Percentiles rank a stretch among this genome's conserved stretches.
phyloP scores from a whole-genome alignment of 1,140 invertebrate species.

The Neocloeon triangulifer region DNA sequence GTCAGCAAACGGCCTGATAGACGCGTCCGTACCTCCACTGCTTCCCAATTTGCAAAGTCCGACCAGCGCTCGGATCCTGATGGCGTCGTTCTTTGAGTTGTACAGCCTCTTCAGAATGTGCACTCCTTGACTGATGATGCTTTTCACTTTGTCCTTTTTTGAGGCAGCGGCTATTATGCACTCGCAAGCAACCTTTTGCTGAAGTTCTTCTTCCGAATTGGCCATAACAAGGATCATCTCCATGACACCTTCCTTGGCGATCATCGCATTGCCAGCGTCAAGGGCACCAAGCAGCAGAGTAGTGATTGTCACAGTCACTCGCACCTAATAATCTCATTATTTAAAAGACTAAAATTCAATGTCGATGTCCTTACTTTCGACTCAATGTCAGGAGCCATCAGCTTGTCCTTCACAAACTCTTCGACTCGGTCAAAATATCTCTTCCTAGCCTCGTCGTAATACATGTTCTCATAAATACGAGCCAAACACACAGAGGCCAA shows the following conservation, averaged over 20 bases:
- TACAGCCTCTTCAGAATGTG: conserved; percentile 89
- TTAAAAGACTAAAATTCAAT: conserved; percentile 14
- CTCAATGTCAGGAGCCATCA: conserved; percentile 68
- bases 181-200: conserved; percentile 88
- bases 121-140: conserved; percentile 76
- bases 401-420: conserved; percentile 69
- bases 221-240: conserved; percentile 97
- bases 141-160: conserved; percentile 89
- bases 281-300: conserved; percentile 74
- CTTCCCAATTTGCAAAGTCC: conserved; percentile 94
- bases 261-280: conserved; percentile 81
- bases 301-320: conserved; percentile 73
- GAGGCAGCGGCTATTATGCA: conserved; percentile 89
- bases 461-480: conserved; percentile 83
- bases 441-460: conserved; percentile 62
- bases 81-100: conserved; percentile 70
- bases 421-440: conserved; percentile 57
- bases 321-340: conserved; percentile 17
- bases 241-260: conserved; percentile 79
- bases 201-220: conserved; percentile 51
- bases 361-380: too few species aligned
- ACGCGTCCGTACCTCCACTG: conserved; percentile 88
- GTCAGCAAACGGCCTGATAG: conserved; percentile 81
- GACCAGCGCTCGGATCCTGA: conserved; percentile 72
- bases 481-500: conserved; percentile 71